Percentiles rank a stretch among this genome's conserved stretches.
Conservation (phyloP, 2,113 vertebrate genomes). For the Solea senegalensis region DNA sequence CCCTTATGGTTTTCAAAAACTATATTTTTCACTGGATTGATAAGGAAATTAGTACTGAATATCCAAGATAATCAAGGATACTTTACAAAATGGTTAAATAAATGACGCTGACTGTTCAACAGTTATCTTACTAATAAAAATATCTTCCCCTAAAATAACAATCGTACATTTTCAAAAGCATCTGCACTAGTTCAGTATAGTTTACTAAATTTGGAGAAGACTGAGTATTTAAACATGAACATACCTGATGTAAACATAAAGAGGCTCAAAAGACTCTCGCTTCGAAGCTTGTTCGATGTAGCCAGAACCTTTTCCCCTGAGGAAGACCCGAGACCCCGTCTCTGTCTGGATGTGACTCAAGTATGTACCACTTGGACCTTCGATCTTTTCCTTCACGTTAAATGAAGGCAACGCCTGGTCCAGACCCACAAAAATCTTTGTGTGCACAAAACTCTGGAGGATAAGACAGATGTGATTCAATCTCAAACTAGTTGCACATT, state of each 20-base stretch:
- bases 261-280: constrained; percentile 96
- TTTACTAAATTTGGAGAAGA: neutral
- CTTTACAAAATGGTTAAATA: no score
- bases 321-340: constrained; percentile 95
- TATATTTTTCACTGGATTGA: no score
- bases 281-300: constrained; percentile 97
- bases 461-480: constrained; percentile 12
- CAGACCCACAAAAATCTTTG: constrained; percentile 97
- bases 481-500: constrained; percentile 4
- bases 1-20: no score
- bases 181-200: no score
- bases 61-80: no score
- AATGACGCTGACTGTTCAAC: no score
- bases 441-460: constrained; percentile 95
- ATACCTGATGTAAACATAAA: constrained; percentile 98
- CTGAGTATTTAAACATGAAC: neutral
- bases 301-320: constrained; percentile 93
- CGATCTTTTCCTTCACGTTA: constrained; percentile 94
- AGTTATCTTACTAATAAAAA: no score
- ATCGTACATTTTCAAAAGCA: no score
- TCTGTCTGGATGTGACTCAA: constrained; percentile 96
- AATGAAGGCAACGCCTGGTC: constrained; percentile 90
- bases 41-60: no score
- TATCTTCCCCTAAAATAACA: no score
- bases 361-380: constrained; percentile 92